Base-by-base conservation (phyloP, 2,113 vertebrate species). In the Tachuris rubrigastra region DNA sequence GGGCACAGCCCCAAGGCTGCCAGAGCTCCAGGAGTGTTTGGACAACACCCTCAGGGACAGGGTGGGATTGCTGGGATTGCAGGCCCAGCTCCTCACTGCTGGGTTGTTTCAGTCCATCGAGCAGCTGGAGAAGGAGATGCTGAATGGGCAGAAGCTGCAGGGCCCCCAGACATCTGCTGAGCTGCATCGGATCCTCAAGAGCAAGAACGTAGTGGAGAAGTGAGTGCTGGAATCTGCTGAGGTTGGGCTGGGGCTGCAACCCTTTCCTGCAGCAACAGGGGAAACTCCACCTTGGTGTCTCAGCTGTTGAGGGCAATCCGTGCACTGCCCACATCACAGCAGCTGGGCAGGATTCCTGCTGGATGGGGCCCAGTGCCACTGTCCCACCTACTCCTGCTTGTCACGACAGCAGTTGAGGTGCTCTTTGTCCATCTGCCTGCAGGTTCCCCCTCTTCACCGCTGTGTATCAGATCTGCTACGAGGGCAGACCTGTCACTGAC, bases 91-190 rank as follows among this genome's bases (percentile, higher is more conserved):
- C 50, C 56, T 93, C 71, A 35, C 41, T 58, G 11, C 41, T 59
- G 85, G 39, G 4, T 81, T 63, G 16, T 93, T 97, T 89, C 90
- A 99, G 99, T 98, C 98, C 63, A 99, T 99, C 8, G 99, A 99
- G 95, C 98, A 99, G 97, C 94, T 99, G 91, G 99, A 99, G 98
- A 98, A 98, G 58, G 99, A 99, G 97, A 97, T 99, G 98, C 97
- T 99, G 97, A 99, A 99, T 10, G 99, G 99, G 55, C 99, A 99
- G 98, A 99, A 99, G 97, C 98, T 99, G 72, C 99, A 99, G 95
- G 99, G 99, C 92, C 99, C 99, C n/a, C 98, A 97, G 33, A 99
- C 99, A 3, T 98, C 99, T 33, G 97, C 96, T 20, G 99, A 99
- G 96, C 98, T 99, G 56, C 97, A 99, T 90, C 98, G 91, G 68